phyloP scores from a whole-genome alignment of 1,140 invertebrate genomes.

The Lepidotrigona ventralis region DNA sequence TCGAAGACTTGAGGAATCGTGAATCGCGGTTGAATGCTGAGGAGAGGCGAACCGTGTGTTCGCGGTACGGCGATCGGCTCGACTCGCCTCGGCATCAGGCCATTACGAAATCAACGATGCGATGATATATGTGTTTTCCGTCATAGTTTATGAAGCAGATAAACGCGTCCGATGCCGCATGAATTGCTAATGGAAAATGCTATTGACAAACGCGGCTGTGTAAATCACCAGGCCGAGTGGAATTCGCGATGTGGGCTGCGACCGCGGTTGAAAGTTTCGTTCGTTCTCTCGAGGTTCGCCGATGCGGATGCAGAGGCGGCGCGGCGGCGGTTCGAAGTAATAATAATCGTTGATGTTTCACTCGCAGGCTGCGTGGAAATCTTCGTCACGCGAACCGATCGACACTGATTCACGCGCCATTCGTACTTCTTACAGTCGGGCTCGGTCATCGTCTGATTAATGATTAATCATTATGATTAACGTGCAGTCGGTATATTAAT shows the following conservation, averaged over 20 bases:
- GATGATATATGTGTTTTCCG: slow-evolving; percentile 64
- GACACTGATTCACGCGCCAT: background rate
- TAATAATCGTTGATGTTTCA: slow-evolving; percentile 41
- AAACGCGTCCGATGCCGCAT: slow-evolving; percentile 57
- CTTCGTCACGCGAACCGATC: slow-evolving; percentile 27
- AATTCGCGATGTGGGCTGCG: slow-evolving; percentile 46
- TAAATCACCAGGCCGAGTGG: slow-evolving; percentile 56
- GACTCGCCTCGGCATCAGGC: background rate
- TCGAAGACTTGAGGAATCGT: background rate
- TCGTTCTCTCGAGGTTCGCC: slow-evolving; percentile 34
- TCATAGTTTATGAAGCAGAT: slow-evolving; percentile 65
- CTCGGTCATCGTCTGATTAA: background rate
- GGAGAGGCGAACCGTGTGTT: background rate
- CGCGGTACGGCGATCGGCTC: slow-evolving; percentile 19
- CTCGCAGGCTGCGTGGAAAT: background rate
- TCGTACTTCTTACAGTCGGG: background rate
- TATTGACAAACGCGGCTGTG: slow-evolving; percentile 56
- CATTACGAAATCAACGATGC: slow-evolving; percentile 62
- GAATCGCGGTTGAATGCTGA: slow-evolving; percentile 5
- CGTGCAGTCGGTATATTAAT: too few species aligned
- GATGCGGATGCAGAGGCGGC: slow-evolving; percentile 17
- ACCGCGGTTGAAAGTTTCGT: slow-evolving; percentile 27
- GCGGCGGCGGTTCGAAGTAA: background rate
- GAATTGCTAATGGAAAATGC: slow-evolving; percentile 65
- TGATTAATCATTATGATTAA: background rate